phyloP scores from a whole-genome alignment of 2,113 vertebrate species.

The Odocoileus virginianus region DNA sequence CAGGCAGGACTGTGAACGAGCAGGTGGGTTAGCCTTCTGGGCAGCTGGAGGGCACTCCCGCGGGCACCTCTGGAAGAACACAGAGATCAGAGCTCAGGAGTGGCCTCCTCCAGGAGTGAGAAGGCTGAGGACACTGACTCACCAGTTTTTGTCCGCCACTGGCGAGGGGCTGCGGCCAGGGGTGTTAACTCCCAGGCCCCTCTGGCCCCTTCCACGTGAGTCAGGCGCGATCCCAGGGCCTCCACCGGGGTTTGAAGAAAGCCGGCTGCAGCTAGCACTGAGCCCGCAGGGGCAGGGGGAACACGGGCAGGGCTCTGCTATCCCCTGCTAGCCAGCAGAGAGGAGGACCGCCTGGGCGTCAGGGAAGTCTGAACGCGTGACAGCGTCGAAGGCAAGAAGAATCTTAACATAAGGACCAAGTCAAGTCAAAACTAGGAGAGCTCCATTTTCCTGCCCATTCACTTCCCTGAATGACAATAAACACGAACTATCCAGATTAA shows the following conservation, averaged over 20 bases:
- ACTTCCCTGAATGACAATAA: neutral
- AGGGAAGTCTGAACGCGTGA: neutral
- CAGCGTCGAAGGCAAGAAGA: neutral
- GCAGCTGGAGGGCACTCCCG: neutral
- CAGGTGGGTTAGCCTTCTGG: neutral
- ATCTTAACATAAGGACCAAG: neutral
- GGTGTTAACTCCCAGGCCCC: neutral
- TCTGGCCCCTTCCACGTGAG: neutral
- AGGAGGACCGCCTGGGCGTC: neutral
- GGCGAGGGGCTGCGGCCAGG: neutral
- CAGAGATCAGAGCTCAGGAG: neutral
- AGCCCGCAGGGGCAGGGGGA: neutral
- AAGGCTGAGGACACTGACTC: neutral
- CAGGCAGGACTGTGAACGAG: neutral
- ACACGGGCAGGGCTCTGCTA: neutral
- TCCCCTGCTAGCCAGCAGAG: neutral
- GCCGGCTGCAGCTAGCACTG: neutral
- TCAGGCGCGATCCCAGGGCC: neutral
- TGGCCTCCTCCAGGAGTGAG: neutral
- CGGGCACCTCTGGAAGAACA: neutral
- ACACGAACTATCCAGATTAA: neutral
- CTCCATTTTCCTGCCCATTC: neutral
- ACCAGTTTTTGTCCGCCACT: neutral
- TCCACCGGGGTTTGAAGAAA: neutral
- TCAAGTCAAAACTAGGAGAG: slow-evolving; percentile 33